phyloP scores from a whole-genome alignment of 2,113 vertebrate species.

The Hylia prasina region DNA sequence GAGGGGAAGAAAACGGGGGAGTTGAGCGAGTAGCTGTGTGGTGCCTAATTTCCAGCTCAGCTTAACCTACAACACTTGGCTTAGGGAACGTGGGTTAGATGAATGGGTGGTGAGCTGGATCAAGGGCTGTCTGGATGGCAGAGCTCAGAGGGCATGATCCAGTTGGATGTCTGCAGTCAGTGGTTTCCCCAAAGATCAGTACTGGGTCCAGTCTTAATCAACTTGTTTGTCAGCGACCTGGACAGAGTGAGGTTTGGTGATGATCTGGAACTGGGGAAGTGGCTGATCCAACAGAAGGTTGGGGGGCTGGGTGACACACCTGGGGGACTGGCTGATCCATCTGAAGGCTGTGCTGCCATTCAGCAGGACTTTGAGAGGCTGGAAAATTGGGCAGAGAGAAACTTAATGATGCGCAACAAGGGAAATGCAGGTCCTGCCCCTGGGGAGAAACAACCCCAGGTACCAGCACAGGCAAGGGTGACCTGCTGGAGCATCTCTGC shows the following conservation, averaged over 20 bases:
- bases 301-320: too few relatives aligned
- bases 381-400: not conserved
- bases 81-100: not conserved
- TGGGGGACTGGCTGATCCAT: not conserved
- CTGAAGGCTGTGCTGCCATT: not conserved
- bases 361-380: not conserved
- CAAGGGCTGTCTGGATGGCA: not conserved
- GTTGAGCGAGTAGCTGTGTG: fast-evolving
- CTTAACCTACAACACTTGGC: not conserved
- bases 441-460: not conserved
- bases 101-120: not conserved
- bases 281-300: too few relatives aligned
- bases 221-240: not conserved
- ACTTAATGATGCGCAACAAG: not conserved
- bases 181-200: not conserved
- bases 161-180: not conserved
- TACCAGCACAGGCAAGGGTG: not conserved
- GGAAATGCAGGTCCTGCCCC: not conserved
- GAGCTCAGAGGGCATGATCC: not conserved
- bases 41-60: not conserved
- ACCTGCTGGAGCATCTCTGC: not conserved
- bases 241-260: not conserved
- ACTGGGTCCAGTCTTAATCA: not conserved
- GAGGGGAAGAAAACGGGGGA: not conserved
- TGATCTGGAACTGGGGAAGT: not conserved